Base-by-base conservation (phyloP, 2,797 vertebrate genomes). In the Sebastes iracundus region DNA sequence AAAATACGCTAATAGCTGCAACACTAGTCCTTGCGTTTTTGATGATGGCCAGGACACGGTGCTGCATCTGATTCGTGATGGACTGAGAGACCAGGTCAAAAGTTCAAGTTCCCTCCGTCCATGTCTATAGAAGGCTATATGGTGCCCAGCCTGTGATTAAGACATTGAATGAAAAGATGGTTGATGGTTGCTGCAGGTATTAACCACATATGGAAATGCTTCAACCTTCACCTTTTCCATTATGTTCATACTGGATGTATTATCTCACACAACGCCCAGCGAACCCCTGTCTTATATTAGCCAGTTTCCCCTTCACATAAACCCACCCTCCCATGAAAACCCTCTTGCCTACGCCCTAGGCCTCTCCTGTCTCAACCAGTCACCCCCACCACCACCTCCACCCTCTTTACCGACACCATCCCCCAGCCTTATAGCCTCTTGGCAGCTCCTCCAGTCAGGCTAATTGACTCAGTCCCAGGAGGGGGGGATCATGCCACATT, bases 391-490 rank as follows among this genome's bases (percentile, higher is more conserved):
- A 25, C 62, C 63, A 56, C 55, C 74, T 73, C 77, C 71, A 85
- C 78, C 78, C 72, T 78, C 61, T 81, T 67, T 67, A 82, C 85
- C 22, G 49, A 70, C 74, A 84, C 89, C 93, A 85, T 93, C 87
- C 88, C 90, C 84, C 90, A 84, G 58, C 77, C 69, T 60, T 81
- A 42, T 55, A 66, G 66, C 82, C 90, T 90, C 87, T 56, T 92
- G 90, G 88, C 91, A 93, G 92, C 88, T 92, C 87, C 90, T 91
- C 87, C 85, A 89, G 89, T 88, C 92, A 90, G 89, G 91, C 94
- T 94, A 94, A 94, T 94, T 94, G 94, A 93, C 92, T 93, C 88
- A 62, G 72, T 93, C 92, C 92, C 93, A 86, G 82, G 92, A 90
- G 93, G 89, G 65, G 85, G 86, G 88, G 91, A 94, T 94, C 94